A percentile compares a stretch with the other conserved stretches of the same genome.
phyloP scores from a whole-genome alignment of 92 coral and sea anemone species.

The Epizoanthus stellaris region DNA sequence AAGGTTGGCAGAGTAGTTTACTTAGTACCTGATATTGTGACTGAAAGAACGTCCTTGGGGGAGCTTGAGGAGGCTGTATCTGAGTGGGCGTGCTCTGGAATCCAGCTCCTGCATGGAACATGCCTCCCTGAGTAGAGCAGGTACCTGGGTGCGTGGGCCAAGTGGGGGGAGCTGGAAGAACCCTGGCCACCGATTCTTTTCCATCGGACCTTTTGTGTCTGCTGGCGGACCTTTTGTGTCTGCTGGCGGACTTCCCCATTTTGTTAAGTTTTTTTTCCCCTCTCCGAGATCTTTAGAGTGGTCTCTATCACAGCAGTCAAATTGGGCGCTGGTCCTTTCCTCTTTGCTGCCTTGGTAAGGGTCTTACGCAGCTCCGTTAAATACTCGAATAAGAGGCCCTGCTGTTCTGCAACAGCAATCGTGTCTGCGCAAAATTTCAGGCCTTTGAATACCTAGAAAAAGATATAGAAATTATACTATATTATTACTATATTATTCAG shows the following conservation, averaged over 20 bases:
- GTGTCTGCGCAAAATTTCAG: constrained; percentile 8
- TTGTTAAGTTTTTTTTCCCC: constrained; percentile 45
- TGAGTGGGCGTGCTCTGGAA: too few species aligned
- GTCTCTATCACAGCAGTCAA: constrained; percentile 38
- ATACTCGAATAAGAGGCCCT: constrained; percentile 44
- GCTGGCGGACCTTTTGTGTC: constrained; percentile 1
- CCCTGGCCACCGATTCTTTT: background rate
- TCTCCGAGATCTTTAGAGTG: constrained; percentile 42
- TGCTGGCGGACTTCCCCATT: constrained; percentile 29
- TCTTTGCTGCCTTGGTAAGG: constrained; percentile 7
- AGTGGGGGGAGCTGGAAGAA: background rate
- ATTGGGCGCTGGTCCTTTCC: constrained; percentile 25
- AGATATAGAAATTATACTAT: too few species aligned
- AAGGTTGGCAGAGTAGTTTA: too few species aligned
- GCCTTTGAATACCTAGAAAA: too few species aligned
- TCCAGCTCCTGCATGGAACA: too few species aligned
- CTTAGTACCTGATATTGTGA: too few species aligned
- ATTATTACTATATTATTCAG: too few species aligned
- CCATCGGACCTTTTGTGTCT: background rate
- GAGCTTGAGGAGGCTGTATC: too few species aligned
- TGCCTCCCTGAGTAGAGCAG: background rate
- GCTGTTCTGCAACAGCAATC: constrained; percentile 49
- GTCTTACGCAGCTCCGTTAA: constrained; percentile 28
- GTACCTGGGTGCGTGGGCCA: background rate
- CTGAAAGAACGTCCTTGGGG: too few species aligned